These are phyloP conservation scores for Oegoconia quadripuncta DNA, from an alignment of 2,888 invertebrate species.

Conservation along the genomic window DNA sequence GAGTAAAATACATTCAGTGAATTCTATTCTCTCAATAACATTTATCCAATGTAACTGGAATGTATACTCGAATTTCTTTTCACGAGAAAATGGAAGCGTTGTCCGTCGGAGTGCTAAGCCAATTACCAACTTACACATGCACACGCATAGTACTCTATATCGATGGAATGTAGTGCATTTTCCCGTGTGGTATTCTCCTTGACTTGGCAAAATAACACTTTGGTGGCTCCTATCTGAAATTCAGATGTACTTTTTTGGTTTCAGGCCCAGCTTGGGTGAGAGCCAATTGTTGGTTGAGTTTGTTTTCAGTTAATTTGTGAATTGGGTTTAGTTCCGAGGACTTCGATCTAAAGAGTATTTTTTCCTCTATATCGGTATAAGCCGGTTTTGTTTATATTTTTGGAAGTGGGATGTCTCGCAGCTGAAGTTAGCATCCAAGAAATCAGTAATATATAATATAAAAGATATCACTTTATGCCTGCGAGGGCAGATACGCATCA, in stretches of 20 bases:
- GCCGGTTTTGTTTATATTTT: too few species aligned
- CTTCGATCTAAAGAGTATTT: conserved; percentile 3
- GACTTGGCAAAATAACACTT: conserved; percentile 32
- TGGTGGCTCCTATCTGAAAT: conserved; percentile 51
- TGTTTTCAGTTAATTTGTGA: conserved; percentile 63
- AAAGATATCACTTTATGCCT: too few species aligned
- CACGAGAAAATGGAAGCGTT: conserved; percentile 48
- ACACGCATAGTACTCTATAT: not conserved
- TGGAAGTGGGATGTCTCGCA: too few species aligned
- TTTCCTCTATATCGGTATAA: conserved; percentile 12
- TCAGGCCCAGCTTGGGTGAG: conserved; percentile 17
- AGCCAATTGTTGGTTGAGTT: conserved; percentile 55
- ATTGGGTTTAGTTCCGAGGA: conserved; percentile 27
- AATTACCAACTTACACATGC: conserved; percentile 33
- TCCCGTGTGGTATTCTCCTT: conserved; percentile 6
- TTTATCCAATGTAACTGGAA: not conserved
- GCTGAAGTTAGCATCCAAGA: too few species aligned
- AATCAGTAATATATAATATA: too few species aligned
- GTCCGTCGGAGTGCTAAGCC: conserved; percentile 43
- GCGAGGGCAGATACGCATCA: too few species aligned
- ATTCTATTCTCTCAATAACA: not conserved
- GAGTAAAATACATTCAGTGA: too few species aligned
- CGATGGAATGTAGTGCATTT: conserved; percentile 13
- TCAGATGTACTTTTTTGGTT: conserved; percentile 49
- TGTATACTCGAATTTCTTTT: conserved; percentile 13